Evolutionary conservation across 2,113 vertebrate species (phyloP).

Genomic region (Ceyx cyanopectus): DNA sequence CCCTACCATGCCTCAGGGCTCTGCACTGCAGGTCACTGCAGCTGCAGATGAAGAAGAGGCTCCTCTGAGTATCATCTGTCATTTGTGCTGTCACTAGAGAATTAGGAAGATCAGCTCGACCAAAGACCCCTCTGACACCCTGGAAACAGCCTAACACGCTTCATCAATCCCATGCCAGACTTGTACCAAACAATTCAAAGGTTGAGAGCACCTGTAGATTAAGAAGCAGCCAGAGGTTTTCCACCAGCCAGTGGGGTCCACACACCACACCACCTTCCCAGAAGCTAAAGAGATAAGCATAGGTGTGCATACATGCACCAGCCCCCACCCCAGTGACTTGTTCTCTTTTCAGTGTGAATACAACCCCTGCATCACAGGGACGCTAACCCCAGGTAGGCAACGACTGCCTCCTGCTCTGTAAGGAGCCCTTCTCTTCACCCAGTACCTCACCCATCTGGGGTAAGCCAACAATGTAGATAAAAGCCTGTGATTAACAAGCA

Average conservation of each 20-base stretch:
- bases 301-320: too few relatives aligned
- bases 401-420: neutral
- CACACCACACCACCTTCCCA: neutral
- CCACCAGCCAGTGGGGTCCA: neutral
- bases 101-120: neutral
- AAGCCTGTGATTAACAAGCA: neutral
- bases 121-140: constrained; percentile 18
- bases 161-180: neutral
- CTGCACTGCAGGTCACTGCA: neutral
- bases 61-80: neutral
- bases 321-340: neutral
- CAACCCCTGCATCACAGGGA: neutral
- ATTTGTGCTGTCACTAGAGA: constrained; percentile 9
- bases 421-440: neutral
- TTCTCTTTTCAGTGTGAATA: constrained; percentile 2
- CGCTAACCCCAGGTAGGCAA: neutral
- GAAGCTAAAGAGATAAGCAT: neutral
- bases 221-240: constrained; percentile 18
- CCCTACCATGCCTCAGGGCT: neutral
- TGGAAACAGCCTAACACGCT: constrained; percentile 13
- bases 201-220: neutral
- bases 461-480: neutral
- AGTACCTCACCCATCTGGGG: neutral
- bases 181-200: constrained; percentile 19
- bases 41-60: neutral